phyloP scores from a whole-genome alignment of 2,797 vertebrate species.

The Enteromius trimaculatus region DNA sequence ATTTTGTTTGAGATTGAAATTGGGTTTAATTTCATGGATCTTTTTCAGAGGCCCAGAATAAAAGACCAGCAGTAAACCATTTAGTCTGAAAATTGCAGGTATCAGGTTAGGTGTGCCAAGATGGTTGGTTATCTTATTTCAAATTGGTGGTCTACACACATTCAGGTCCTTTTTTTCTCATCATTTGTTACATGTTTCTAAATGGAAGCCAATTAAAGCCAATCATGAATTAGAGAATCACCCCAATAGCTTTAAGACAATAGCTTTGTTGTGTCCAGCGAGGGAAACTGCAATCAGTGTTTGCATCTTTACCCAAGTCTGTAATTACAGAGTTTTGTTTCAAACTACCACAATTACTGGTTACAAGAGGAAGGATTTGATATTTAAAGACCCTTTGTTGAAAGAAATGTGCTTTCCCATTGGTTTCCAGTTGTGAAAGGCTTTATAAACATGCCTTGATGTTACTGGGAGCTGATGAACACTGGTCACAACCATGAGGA shows the following conservation, averaged over 20 bases:
- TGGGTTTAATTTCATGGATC: neutral
- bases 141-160: conserved; percentile 1
- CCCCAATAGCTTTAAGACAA: conserved; percentile 16
- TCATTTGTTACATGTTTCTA: neutral
- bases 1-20: neutral
- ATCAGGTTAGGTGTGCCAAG: neutral
- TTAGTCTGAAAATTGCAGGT: conserved; percentile 13
- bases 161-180: neutral
- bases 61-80: conserved; percentile 1
- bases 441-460: conserved; percentile 48
- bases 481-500: neutral
- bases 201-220: conserved; percentile 13
- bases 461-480: conserved; percentile 63
- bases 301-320: conserved; percentile 52
- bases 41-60: neutral
- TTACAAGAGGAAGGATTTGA: conserved; percentile 24
- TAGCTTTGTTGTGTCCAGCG: conserved; percentile 28
- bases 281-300: conserved; percentile 53
- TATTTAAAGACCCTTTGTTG: conserved; percentile 52
- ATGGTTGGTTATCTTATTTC: conserved; percentile 23
- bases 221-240: conserved; percentile 5
- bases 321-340: conserved; percentile 70
- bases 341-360: conserved; percentile 56
- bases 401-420: conserved; percentile 25
- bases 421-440: conserved; percentile 15